phyloP scores from a whole-genome alignment of 2,888 invertebrate genomes.

The Volucella inflata region DNA sequence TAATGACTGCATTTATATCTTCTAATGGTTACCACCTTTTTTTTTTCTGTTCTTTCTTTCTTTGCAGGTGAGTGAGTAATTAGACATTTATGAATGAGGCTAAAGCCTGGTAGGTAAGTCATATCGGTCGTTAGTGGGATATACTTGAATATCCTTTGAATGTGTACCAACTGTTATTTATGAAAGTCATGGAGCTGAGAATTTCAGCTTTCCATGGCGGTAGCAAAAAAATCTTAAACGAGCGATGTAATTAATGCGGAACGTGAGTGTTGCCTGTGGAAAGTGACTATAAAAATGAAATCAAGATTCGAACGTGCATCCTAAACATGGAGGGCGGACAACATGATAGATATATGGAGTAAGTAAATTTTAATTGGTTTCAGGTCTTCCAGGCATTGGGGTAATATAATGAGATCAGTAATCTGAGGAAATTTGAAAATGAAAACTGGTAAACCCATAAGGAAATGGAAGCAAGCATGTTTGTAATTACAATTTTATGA shows the following conservation, averaged over 20 bases:
- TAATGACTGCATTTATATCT: constrained; percentile 28
- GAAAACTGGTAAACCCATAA: neutral
- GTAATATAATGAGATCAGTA: neutral
- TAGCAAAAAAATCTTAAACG: constrained; percentile 11
- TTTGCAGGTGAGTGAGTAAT: constrained; percentile 62
- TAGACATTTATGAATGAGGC: constrained; percentile 8
- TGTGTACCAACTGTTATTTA: neutral
- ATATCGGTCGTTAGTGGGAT: neutral
- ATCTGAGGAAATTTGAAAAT: neutral
- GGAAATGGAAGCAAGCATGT: too few relatives aligned
- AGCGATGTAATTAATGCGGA: constrained; percentile 27
- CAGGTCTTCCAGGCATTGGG: too few relatives aligned
- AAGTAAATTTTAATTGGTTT: constrained; percentile 6
- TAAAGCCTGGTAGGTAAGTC: neutral
- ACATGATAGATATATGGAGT: neutral
- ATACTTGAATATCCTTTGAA: neutral
- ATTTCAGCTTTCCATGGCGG: neutral
- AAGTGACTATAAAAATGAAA: constrained; percentile 5
- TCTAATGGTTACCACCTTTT: neutral
- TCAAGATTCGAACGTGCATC: too few relatives aligned
- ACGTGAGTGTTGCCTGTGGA: neutral
- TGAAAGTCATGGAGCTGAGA: neutral
- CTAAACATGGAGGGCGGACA: neutral
- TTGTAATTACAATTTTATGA: too few relatives aligned
- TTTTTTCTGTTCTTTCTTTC: constrained; percentile 9